phyloP scores from a whole-genome alignment of 2,888 invertebrate species.

The Melolontha melolontha region DNA sequence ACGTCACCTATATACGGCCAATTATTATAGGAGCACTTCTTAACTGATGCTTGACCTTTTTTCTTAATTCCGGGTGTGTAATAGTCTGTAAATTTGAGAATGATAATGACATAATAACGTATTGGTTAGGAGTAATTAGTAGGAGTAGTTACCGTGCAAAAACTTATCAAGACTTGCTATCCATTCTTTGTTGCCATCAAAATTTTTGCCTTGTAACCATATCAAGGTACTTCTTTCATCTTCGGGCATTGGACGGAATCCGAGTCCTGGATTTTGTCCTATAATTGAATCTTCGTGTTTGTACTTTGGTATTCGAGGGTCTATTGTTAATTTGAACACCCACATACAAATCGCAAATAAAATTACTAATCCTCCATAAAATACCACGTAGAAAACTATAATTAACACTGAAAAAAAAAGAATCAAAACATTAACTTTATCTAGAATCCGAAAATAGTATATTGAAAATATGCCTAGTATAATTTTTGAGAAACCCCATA shows the following conservation, averaged over 20 bases:
- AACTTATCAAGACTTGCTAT: conserved; percentile 80
- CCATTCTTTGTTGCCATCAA: conserved; percentile 80
- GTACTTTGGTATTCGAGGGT: conserved; percentile 92
- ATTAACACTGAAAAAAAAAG: conserved; percentile 85
- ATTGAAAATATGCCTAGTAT: too few relatives aligned
- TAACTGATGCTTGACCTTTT: conserved; percentile 62
- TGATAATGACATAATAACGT: neutral
- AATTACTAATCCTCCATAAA: conserved; percentile 91
- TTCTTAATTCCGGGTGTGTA: conserved; percentile 63
- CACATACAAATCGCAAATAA: conserved; percentile 95
- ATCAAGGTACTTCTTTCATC: conserved; percentile 96
- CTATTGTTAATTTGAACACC: conserved; percentile 92
- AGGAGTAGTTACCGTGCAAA: conserved; percentile 76
- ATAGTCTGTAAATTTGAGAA: conserved; percentile 59
- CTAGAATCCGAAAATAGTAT: too few relatives aligned
- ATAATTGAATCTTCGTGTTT: conserved; percentile 87
- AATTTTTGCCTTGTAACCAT: conserved; percentile 89
- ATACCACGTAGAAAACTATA: conserved; percentile 92
- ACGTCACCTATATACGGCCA: conserved; percentile 73
- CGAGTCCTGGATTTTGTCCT: conserved; percentile 95
- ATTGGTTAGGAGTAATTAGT: too few relatives aligned
- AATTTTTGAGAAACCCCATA: too few relatives aligned
- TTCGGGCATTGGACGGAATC: conserved; percentile 92
- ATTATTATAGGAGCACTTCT: conserved; percentile 60
- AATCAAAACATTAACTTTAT: neutral